Evolutionary conservation across 2,888 invertebrate genomes (phyloP).

Genomic region (Drosophila atroscutellata): DNA sequence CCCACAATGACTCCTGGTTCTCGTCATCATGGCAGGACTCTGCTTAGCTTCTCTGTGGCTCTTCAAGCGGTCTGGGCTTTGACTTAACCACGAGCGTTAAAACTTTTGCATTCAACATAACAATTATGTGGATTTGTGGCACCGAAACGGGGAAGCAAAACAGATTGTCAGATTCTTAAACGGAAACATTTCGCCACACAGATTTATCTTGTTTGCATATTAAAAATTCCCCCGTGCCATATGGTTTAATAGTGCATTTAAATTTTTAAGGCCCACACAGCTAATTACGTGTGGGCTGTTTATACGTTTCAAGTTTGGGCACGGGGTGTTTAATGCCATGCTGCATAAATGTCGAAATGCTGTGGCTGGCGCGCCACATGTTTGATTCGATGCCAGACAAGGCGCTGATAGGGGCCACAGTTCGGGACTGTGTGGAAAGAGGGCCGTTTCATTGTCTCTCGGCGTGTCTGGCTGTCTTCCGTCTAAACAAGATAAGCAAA

Average conservation of each 20-base stretch:
- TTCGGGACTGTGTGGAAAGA: background rate
- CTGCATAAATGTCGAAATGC: constrained; percentile 66
- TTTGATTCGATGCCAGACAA: constrained; percentile 51
- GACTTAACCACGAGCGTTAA: constrained; percentile 52
- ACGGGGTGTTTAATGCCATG: constrained; percentile 60
- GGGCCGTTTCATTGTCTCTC: constrained; percentile 58
- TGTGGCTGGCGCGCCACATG: constrained; percentile 66
- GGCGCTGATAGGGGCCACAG: constrained; percentile 17
- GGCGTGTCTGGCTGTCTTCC: constrained; percentile 52
- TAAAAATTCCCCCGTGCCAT: constrained; percentile 28
- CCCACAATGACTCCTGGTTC: constrained; percentile 23
- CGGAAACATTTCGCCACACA: constrained; percentile 41
- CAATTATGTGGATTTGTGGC: constrained; percentile 57
- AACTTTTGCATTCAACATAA: constrained; percentile 76
- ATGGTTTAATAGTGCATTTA: constrained; percentile 64
- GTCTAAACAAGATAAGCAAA: constrained; percentile 71
- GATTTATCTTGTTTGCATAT: constrained; percentile 59
- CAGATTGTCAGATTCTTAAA: constrained; percentile 56
- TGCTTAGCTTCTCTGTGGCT: constrained; percentile 37
- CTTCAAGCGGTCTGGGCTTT: constrained; percentile 53
- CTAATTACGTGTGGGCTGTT: constrained; percentile 69
- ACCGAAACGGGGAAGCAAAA: background rate
- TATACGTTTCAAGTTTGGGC: constrained; percentile 42
- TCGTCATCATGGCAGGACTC: constrained; percentile 27
- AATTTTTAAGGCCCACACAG: constrained; percentile 64